phyloP scores from a whole-genome alignment of 1,140 invertebrate genomes.

The Drosophila sechellia region DNA sequence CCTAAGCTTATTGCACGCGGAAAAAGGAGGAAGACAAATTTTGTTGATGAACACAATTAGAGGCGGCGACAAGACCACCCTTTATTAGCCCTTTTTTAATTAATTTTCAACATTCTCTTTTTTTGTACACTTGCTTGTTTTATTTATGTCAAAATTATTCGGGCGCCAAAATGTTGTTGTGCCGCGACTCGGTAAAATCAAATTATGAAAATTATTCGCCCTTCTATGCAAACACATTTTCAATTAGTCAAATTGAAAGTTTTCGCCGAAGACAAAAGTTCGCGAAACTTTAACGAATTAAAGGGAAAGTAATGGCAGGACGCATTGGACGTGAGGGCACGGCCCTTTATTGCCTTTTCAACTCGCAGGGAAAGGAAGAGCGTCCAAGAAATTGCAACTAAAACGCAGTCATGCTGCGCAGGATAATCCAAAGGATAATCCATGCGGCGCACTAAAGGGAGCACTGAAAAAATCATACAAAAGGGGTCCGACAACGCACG shows the following conservation, averaged over 20 bases:
- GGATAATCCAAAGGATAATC: constrained; percentile 76
- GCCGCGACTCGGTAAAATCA: constrained; percentile 49
- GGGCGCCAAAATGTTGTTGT: constrained; percentile 52
- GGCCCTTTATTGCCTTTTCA: constrained; percentile 50
- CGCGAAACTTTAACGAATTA: constrained; percentile 33
- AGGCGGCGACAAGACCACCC: constrained; percentile 16
- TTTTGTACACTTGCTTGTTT: constrained; percentile 13
- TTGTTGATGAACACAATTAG: constrained; percentile 80
- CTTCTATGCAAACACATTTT: constrained; percentile 56
- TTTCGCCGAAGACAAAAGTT: constrained; percentile 41
- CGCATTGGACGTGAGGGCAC: constrained; percentile 34
- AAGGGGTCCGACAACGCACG: constrained; percentile 42
- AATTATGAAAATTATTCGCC: constrained; percentile 76
- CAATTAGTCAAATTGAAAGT: constrained; percentile 73
- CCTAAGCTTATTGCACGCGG: constrained; percentile 57
- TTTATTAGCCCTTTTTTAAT: constrained; percentile 59
- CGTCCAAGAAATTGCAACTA: constrained; percentile 67
- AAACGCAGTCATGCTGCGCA: constrained; percentile 74
- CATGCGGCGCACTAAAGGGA: constrained; percentile 14
- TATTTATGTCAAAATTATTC: constrained; percentile 46
- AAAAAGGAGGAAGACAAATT: constrained; percentile 29
- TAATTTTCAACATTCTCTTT: constrained; percentile 52
- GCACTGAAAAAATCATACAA: constrained; percentile 30
- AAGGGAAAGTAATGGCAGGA: constrained; percentile 35
- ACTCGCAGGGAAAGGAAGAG: constrained; percentile 13